These are phyloP conservation scores for Spilosoma lubricipeda DNA, from an alignment of 2,888 invertebrate species.

Conservation along the genomic window DNA sequence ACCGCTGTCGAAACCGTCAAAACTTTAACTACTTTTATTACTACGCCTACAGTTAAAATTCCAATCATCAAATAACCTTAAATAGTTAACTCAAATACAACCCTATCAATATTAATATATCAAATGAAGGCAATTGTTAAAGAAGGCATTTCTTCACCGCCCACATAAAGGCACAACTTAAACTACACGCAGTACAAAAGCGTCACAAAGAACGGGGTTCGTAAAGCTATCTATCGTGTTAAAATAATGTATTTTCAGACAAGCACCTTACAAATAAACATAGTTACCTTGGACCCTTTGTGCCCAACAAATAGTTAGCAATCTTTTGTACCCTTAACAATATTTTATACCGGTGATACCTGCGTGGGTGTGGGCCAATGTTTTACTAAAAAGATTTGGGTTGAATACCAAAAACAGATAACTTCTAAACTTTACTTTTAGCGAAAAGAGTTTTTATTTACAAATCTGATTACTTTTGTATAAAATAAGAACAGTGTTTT, in stretches of 20 bases:
- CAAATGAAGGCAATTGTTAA: background rate
- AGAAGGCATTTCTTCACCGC: background rate
- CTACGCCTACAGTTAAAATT: background rate
- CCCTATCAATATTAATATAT: background rate
- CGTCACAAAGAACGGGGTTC: constrained; percentile 9
- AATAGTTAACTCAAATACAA: background rate
- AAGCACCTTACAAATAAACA: constrained; percentile 15
- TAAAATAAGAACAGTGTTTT: background rate
- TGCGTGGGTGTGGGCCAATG: background rate
- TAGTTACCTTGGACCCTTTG: constrained; percentile 13
- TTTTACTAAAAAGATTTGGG: background rate
- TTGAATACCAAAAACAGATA: background rate
- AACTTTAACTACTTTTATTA: too few species aligned
- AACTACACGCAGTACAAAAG: constrained; percentile 10
- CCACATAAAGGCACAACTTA: background rate
- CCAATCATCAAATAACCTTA: background rate
- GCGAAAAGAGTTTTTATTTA: background rate
- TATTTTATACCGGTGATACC: constrained; percentile 10
- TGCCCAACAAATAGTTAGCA: constrained; percentile 17
- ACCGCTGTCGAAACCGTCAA: too few species aligned
- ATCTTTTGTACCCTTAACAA: constrained; percentile 14
- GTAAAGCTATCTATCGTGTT: constrained; percentile 13
- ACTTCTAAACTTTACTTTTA: background rate
- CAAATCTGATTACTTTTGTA: background rate
- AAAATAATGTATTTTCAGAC: constrained; percentile 16